A percentile compares a stretch with the other conserved stretches of the same genome.
Conservation (phyloP, 2,888 invertebrate genomes). For the Ecliptopera silaceata region DNA sequence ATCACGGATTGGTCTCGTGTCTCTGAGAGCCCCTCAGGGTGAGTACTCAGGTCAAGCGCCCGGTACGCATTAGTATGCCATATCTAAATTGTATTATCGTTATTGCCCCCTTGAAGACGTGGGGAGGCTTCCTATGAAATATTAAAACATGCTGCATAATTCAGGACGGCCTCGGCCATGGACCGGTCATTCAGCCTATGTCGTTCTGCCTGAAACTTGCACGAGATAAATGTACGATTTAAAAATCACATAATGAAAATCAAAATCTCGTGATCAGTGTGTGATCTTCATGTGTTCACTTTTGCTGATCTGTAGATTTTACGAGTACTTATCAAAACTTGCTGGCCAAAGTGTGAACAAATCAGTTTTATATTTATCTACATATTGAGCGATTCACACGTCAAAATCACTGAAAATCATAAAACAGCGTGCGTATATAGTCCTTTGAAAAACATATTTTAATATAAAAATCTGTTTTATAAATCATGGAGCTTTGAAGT, state of each 20-base stretch:
- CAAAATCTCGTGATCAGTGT: no score
- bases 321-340: neutral
- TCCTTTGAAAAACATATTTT: neutral
- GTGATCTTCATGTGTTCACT: no score
- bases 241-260: no score
- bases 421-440: neutral
- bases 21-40: constrained; percentile 33
- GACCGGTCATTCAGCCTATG: constrained; percentile 64
- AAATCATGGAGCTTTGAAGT: neutral
- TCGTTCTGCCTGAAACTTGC: constrained; percentile 19
- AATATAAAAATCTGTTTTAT: no score
- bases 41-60: constrained; percentile 60
- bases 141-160: constrained; percentile 71
- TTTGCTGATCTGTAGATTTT: no score
- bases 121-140: constrained; percentile 67
- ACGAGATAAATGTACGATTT: neutral
- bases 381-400: neutral
- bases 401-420: no score
- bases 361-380: constrained; percentile 5
- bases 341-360: constrained; percentile 7
- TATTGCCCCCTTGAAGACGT: constrained; percentile 63
- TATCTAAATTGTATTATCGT: constrained; percentile 64
- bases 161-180: constrained; percentile 70
- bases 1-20: neutral
- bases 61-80: constrained; percentile 36